Percentiles rank a stretch among this genome's conserved stretches.
phyloP scores from a whole-genome alignment of 1,140 invertebrate genomes.

The Frieseomelitta varia region DNA sequence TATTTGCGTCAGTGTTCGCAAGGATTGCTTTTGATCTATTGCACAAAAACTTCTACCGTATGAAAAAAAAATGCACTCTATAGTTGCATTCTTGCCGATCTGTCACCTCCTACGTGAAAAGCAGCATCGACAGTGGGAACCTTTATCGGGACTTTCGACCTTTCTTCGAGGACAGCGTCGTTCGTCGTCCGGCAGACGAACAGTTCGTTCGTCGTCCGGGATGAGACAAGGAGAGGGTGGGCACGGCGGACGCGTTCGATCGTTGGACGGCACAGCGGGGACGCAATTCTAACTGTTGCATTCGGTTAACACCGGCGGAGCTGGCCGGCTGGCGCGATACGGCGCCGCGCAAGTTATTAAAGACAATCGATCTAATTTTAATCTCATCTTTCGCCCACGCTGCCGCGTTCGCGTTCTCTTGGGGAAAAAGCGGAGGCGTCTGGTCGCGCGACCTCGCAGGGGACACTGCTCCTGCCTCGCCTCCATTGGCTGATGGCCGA shows the following conservation, averaged over 20 bases:
- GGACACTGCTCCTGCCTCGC: conserved; percentile 58
- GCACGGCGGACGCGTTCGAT: conserved; percentile 5
- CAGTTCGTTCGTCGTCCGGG: not conserved
- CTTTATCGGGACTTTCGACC: conserved; percentile 21
- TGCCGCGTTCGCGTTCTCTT: conserved; percentile 11
- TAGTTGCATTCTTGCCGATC: not conserved
- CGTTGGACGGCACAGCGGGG: not conserved
- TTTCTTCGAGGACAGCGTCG: not conserved
- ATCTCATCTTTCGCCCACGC: conserved; percentile 62
- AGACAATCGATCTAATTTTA: conserved; percentile 69
- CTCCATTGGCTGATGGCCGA: conserved; percentile 35
- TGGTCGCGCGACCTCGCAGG: conserved; percentile 58
- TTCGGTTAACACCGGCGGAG: conserved; percentile 34
- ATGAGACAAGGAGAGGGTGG: not conserved
- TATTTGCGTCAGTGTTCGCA: no score
- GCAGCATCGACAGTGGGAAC: not conserved
- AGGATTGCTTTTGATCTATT: no score
- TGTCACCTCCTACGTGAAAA: not conserved
- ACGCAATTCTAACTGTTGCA: conserved; percentile 53
- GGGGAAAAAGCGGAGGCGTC: conserved; percentile 43
- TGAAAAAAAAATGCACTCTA: not conserved
- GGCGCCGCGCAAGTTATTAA: conserved; percentile 57
- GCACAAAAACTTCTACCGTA: no score
- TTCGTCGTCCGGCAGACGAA: no score
- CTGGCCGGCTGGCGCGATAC: conserved; percentile 35